These are phyloP conservation scores for Chalcosyrphus nemorum DNA, from an alignment of 2,888 invertebrate species.

Conservation along the genomic window DNA sequence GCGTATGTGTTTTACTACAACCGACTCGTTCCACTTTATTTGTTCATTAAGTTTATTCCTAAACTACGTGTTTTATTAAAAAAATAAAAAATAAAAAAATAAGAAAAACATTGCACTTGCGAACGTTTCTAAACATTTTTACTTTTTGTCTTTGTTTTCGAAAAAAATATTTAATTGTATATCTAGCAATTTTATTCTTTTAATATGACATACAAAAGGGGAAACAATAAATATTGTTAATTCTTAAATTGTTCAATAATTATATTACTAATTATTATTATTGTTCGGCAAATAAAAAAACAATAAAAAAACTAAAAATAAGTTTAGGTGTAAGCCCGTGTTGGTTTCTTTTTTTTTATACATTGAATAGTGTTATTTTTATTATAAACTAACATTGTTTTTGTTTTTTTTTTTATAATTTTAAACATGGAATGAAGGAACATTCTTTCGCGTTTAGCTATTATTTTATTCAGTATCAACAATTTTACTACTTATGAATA, in stretches of 20 bases:
- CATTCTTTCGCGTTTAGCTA: constrained; percentile 65
- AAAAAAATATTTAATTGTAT: constrained; percentile 27
- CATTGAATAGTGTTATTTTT: constrained; percentile 41
- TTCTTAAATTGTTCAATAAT: constrained; percentile 35
- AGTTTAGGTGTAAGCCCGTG: constrained; percentile 26
- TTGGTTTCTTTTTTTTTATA: constrained; percentile 36
- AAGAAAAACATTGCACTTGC: constrained; percentile 60
- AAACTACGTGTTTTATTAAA: background rate
- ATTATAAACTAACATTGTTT: too few species aligned
- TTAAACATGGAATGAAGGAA: constrained; percentile 73
- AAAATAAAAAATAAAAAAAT: constrained; percentile 6
- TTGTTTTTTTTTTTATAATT: constrained; percentile 47
- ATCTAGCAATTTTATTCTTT: constrained; percentile 17
- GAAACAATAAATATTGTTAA: constrained; percentile 44
- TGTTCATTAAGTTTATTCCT: background rate
- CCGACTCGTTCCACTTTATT: constrained; percentile 6
- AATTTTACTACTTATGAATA: constrained; percentile 71
- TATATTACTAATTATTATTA: constrained; percentile 14
- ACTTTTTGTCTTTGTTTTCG: background rate
- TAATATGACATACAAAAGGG: constrained; percentile 32
- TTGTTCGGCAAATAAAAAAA: constrained; percentile 42
- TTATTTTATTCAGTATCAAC: constrained; percentile 70
- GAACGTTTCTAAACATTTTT: constrained; percentile 12
- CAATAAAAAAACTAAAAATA: constrained; percentile 31
- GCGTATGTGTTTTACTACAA: constrained; percentile 6